These are phyloP conservation scores for Brachirus orientalis DNA, from an alignment of 2,113 vertebrate genomes.

Conservation along the genomic window DNA sequence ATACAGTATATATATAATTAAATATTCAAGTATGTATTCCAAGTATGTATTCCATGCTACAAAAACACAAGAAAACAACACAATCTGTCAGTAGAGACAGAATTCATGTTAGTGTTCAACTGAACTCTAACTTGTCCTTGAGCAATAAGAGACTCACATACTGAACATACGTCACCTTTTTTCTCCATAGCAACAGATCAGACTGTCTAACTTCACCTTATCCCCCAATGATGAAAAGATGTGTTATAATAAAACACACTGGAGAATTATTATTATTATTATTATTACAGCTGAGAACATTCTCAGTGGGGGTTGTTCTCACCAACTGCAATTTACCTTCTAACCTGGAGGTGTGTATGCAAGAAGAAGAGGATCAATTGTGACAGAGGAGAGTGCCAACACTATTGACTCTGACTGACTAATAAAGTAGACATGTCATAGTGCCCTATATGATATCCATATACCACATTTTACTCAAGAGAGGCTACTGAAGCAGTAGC, in stretches of 20 bases:
- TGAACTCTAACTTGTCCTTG: constrained; percentile 16
- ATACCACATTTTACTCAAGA: too few species aligned
- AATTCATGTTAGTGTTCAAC: constrained; percentile 13
- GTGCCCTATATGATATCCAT: too few species aligned
- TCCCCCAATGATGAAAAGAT: constrained; percentile 35
- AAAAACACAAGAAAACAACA: too few species aligned
- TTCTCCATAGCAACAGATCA: constrained; percentile 67
- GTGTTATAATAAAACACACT: constrained; percentile 42
- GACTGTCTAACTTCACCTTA: constrained; percentile 49
- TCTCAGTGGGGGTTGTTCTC: too few species aligned
- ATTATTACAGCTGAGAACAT: too few species aligned
- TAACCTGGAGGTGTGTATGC: background rate
- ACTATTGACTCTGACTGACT: background rate
- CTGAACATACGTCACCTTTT: constrained; percentile 44
- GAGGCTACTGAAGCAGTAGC: background rate
- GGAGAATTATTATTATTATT: too few species aligned
- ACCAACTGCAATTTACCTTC: constrained; percentile 3
- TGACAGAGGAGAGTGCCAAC: background rate
- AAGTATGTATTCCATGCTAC: background rate
- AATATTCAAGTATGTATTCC: too few species aligned
- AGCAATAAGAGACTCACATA: constrained; percentile 37
- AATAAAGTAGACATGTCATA: background rate
- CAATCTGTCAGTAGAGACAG: background rate
- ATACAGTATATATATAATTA: too few species aligned
- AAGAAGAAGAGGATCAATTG: background rate